A percentile compares a stretch with the other conserved stretches of the same genome.
phyloP scores from a whole-genome alignment of 1,140 invertebrate species.

The Euglossa dilemma region DNA sequence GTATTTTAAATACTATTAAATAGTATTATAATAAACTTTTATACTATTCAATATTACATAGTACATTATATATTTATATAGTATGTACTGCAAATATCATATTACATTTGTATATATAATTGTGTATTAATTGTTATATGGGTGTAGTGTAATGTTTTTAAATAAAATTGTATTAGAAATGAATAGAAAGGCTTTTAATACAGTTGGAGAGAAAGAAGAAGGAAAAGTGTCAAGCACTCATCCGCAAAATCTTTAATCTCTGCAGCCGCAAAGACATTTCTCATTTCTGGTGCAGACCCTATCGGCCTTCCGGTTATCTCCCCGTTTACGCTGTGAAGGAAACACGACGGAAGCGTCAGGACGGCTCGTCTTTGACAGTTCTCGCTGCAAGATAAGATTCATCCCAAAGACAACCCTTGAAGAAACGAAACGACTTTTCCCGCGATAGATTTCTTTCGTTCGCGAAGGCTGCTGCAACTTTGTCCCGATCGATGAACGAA shows the following conservation, averaged over 20 bases:
- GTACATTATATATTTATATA: too few species aligned
- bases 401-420: constrained; percentile 63
- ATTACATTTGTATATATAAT: too few species aligned
- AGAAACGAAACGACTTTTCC: constrained; percentile 57
- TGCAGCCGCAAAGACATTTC: constrained; percentile 78
- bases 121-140: too few species aligned
- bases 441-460: constrained; percentile 59
- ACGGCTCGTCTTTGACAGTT: constrained; percentile 78
- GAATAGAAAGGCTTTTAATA: not conserved
- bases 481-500: not conserved
- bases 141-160: too few species aligned
- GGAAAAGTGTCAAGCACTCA: constrained; percentile 55
- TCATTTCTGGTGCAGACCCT: constrained; percentile 80
- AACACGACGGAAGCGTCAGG: constrained; percentile 75
- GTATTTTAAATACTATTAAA: too few species aligned
- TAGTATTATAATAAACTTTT: too few species aligned
- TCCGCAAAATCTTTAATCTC: constrained; percentile 72
- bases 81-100: too few species aligned
- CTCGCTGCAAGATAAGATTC: constrained; percentile 79
- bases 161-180: too few species aligned
- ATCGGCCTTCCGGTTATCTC: constrained; percentile 80
- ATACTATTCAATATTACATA: too few species aligned
- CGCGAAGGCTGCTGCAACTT: not conserved
- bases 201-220: constrained; percentile 5
- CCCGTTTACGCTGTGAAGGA: constrained; percentile 67